Conservation (phyloP, 2,888 invertebrate species). For the Dendrolimus houi region DNA sequence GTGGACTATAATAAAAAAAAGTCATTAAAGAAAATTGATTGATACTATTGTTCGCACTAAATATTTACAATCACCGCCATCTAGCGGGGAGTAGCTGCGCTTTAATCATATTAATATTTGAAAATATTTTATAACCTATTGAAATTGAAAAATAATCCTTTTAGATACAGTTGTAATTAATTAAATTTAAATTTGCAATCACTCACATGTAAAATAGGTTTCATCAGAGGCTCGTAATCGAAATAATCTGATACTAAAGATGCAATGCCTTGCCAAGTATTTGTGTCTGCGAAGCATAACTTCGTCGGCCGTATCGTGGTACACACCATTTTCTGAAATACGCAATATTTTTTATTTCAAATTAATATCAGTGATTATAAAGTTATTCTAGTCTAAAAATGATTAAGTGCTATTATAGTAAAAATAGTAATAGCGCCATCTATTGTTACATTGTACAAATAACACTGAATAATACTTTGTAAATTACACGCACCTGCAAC, state of each 20-base stretch:
- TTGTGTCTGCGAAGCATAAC: conserved; percentile 82
- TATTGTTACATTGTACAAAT: conserved; percentile 7
- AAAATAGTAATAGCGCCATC: conserved; percentile 19
- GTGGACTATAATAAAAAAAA: no score
- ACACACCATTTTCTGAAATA: conserved; percentile 89
- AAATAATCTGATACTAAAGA: conserved; percentile 87
- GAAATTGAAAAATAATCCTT: no score
- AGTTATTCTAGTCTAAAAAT: not conserved
- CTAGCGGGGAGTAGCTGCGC: no score
- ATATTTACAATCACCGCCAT: no score
- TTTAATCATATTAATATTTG: no score
- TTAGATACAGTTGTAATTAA: no score
- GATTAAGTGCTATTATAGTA: not conserved
- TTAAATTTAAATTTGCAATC: conserved; percentile 2
- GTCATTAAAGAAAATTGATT: no score
- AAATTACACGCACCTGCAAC: conserved; percentile 76
- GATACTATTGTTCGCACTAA: no score
- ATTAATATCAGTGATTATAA: no score
- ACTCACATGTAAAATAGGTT: conserved; percentile 83
- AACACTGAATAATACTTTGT: conserved; percentile 4
- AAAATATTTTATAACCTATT: no score
- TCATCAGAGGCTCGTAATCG: conserved; percentile 81
- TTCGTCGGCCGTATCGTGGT: conserved; percentile 88
- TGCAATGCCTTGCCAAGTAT: conserved; percentile 83
- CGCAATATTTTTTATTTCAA: not conserved